Evolutionary conservation across 2,113 vertebrate species (phyloP).

Genomic region (Thomomys bottae): DNA sequence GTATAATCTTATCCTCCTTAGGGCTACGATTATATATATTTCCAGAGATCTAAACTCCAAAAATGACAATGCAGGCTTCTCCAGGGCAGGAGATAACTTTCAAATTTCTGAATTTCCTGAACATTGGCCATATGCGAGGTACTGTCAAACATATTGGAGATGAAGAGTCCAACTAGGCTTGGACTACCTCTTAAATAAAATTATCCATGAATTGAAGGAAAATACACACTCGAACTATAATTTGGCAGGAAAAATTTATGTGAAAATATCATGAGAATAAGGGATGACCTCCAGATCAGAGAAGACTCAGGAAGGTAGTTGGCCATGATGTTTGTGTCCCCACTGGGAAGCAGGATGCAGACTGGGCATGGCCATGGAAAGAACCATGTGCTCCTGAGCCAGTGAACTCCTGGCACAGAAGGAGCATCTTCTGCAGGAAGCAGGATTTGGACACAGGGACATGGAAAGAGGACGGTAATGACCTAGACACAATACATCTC

Average conservation of each 20-base stretch:
- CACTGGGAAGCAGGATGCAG: background rate
- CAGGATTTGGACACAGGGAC: background rate
- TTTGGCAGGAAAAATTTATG: background rate
- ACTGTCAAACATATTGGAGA: background rate
- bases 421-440: background rate
- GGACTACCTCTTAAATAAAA: background rate
- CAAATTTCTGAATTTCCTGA: background rate
- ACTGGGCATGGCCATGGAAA: background rate
- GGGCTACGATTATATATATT: no score
- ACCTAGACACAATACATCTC: background rate
- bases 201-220: background rate
- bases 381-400: no score
- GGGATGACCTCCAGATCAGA: background rate
- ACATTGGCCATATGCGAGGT: background rate
- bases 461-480: no score
- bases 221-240: background rate
- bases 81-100: background rate
- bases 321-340: no score
- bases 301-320: background rate
- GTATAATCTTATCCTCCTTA: background rate
- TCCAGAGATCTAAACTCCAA: background rate
- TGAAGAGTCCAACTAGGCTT: background rate
- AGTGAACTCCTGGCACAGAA: background rate
- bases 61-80: background rate
- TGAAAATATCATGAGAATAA: background rate